phyloP scores from a whole-genome alignment of 2,797 vertebrate species.

The Clamator glandarius region DNA sequence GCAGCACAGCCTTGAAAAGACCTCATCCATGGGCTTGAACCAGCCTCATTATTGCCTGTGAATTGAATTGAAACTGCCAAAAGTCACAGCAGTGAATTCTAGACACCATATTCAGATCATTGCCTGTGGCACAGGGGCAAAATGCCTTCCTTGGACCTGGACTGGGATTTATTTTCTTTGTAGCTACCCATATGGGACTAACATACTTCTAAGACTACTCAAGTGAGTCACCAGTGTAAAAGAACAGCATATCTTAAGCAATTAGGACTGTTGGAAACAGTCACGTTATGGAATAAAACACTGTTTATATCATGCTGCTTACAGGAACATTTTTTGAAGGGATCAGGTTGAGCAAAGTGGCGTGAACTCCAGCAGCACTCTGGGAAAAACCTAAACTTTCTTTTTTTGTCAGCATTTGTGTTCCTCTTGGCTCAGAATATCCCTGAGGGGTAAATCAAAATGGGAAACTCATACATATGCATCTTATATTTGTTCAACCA shows the following conservation, averaged over 20 bases:
- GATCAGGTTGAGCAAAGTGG: not conserved
- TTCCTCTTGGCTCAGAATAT: not conserved
- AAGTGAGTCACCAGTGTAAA: not conserved
- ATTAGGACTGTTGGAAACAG: not conserved
- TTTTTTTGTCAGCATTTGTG: not conserved
- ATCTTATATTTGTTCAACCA: not conserved
- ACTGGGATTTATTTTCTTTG: not conserved
- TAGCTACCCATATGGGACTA: not conserved
- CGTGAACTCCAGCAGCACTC: not conserved
- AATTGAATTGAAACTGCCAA: conserved; percentile 44
- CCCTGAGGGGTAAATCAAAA: not conserved
- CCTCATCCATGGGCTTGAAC: not conserved
- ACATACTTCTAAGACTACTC: not conserved
- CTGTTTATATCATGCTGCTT: not conserved
- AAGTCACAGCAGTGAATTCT: conserved; percentile 28
- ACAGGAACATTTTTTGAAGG: not conserved
- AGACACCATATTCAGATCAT: not conserved
- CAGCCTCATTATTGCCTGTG: not conserved
- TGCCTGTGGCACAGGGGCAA: rapidly evolving
- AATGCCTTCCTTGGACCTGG: not conserved
- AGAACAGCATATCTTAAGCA: not conserved
- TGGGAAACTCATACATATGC: not conserved
- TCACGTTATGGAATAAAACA: not conserved
- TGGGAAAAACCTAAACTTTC: not conserved
- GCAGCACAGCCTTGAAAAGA: not conserved